Base-by-base conservation (phyloP, 2,888 invertebrate species). In the Athrips mouffetella region DNA sequence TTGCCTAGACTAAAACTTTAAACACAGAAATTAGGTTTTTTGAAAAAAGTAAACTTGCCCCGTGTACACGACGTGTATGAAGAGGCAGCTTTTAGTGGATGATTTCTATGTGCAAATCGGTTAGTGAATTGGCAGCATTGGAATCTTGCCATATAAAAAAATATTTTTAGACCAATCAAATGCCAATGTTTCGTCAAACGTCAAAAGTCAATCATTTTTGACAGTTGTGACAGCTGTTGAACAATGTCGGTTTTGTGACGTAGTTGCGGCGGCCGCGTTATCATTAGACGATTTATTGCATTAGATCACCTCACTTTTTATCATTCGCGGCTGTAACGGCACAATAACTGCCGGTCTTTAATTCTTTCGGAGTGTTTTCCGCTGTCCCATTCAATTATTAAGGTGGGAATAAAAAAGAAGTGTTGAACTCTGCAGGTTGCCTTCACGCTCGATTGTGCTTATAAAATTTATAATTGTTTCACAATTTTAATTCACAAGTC, bases 401-500 rank as follows among this genome's bases (percentile, higher is more conserved):
- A 76, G 78, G 77, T 77, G 69, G 76, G 70, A 25, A 7, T n/a
- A n/a, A n/a, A n/a, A 35, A 23, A 23, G 35, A 21, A 11, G 18
- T 6, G 5, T 1, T 16, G 15, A 60, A 57, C 56, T 60, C 53
- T 39, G 49, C 47, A 44, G 49, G 31, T 52, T 51, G 55, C 57
- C 57, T 63, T 64, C 57, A 62, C 57, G 53, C 52, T 58, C 54
- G 46, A 53, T 45, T 50, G 50, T 58, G 58, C 46, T 53, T 57
- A 63, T 65, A 59, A 65, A 68, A 62, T 63, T 60, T 59, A 57
- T 50, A 31, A 48, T 47, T 51, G 50, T 27, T 51, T 57, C 59
- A 61, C 56, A 55, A 59, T 64, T 59, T 62, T 60, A 71, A 67
- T 68, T 66, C 59, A 55, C 64, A 71, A 66, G 65, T 67, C 67